Evolutionary conservation across 2,888 invertebrate species (phyloP).

Genomic region (Cephus nigrinus): DNA sequence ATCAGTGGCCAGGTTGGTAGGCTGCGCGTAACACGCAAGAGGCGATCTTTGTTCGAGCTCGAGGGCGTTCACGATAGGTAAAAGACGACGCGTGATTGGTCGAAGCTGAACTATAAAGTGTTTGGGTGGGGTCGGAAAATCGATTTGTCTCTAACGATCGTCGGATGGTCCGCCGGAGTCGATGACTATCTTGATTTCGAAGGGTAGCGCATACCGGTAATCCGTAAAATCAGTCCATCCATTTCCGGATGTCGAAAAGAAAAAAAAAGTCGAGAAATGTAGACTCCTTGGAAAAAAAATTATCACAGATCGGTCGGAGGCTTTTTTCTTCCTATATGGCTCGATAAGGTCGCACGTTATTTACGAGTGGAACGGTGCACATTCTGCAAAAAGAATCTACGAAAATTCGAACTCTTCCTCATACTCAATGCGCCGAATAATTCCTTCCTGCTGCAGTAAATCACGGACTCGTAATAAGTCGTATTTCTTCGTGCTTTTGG

Average conservation of each 20-base stretch:
- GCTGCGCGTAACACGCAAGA: not conserved
- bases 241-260: not conserved
- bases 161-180: conserved; percentile 13
- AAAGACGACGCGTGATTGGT: conserved; percentile 7
- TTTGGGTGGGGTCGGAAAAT: conserved; percentile 18
- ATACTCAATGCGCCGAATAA: not conserved
- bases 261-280: not conserved
- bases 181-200: not conserved
- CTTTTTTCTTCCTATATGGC: not conserved
- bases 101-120: not conserved
- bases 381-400: not conserved
- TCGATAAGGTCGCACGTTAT: not conserved
- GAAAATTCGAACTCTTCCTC: conserved; percentile 8
- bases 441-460: conserved; percentile 22
- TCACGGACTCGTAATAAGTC: conserved; percentile 33
- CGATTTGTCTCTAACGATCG: conserved; percentile 17
- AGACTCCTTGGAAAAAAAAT: not conserved
- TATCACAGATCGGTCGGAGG: not conserved
- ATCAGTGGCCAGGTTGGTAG: not conserved
- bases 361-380: not conserved
- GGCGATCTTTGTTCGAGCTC: not conserved
- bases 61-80: conserved; percentile 17
- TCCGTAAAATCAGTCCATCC: not conserved
- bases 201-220: not conserved
- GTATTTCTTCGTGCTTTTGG: conserved; percentile 26